A percentile compares a stretch with the other conserved stretches of the same genome.
Conservation (phyloP, 1,140 invertebrate genomes). For the Heliothis subflexa region DNA sequence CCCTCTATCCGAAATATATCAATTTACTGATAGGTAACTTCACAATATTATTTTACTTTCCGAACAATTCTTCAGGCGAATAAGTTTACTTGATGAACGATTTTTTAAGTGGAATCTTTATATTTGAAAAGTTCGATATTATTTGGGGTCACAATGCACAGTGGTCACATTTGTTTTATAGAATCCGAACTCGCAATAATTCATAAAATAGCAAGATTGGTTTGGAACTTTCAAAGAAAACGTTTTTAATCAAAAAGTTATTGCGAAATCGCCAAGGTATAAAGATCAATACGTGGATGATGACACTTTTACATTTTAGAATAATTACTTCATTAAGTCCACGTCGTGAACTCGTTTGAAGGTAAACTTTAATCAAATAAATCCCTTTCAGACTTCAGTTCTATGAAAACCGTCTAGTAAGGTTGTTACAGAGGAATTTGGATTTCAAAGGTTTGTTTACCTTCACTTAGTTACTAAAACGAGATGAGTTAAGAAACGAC, state of each 20-base stretch:
- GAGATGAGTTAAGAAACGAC: neutral
- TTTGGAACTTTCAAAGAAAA: neutral
- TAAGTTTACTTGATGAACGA: neutral
- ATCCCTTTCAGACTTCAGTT: neutral
- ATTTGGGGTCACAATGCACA: neutral
- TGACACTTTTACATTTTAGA: neutral
- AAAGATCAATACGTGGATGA: no score
- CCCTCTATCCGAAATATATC: neutral
- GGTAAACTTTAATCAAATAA: constrained; percentile 12
- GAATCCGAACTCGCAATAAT: neutral
- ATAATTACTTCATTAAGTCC: neutral
- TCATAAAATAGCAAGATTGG: constrained; percentile 1
- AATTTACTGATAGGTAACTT: neutral
- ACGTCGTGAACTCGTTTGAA: neutral
- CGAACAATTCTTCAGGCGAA: neutral
- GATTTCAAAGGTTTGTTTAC: constrained; percentile 24
- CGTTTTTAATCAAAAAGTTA: neutral
- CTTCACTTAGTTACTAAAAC: constrained; percentile 2
- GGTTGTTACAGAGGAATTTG: neutral
- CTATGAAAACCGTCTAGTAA: neutral
- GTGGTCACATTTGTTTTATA: constrained; percentile 5
- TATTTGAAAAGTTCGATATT: constrained; percentile 14
- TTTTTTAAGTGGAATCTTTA: constrained; percentile 3
- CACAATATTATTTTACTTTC: constrained; percentile 6
- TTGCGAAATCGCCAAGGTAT: no score